Percentiles rank a stretch among this genome's conserved stretches.
Conservation (phyloP, 2,797 vertebrate genomes). For the Helicolenus hilgendorfi region DNA sequence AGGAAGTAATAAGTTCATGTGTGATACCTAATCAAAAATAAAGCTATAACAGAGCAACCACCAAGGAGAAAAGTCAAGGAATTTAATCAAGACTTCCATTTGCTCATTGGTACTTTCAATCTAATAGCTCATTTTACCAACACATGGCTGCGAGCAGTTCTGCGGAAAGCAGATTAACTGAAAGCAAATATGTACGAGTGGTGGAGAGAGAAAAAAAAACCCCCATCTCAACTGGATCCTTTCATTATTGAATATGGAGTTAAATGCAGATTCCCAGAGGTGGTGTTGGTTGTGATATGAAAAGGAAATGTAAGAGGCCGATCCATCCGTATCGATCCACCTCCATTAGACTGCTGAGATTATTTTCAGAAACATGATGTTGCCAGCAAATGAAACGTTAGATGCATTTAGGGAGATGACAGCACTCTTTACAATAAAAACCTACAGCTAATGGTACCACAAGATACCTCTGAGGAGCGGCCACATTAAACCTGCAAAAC, state of each 20-base stretch:
- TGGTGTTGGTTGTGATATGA: slow-evolving; percentile 80
- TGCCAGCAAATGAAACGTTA: slow-evolving; percentile 73
- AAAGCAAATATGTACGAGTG: slow-evolving; percentile 72
- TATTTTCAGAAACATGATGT: slow-evolving; percentile 76
- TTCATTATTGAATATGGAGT: slow-evolving; percentile 64
- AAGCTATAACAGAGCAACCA: neutral
- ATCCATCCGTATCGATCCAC: slow-evolving; percentile 81
- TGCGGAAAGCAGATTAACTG: slow-evolving; percentile 68
- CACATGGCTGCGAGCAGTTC: slow-evolving; percentile 40
- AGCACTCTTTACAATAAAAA: slow-evolving; percentile 59
- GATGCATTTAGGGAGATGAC: slow-evolving; percentile 51
- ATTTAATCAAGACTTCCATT: slow-evolving; percentile 62
- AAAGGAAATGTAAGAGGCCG: slow-evolving; percentile 77
- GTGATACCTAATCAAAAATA: slow-evolving; percentile 32
- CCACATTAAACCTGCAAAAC: slow-evolving; percentile 42
- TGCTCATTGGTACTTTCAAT: slow-evolving; percentile 53
- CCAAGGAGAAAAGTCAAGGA: slow-evolving; percentile 4
- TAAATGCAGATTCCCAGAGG: slow-evolving; percentile 77
- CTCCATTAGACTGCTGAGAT: slow-evolving; percentile 82
- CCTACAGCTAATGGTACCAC: slow-evolving; percentile 43
- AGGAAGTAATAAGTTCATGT: neutral
- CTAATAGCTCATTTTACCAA: slow-evolving; percentile 64
- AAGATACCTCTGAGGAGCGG: slow-evolving; percentile 38
- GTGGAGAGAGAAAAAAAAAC: slow-evolving; percentile 3
- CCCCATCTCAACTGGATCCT: slow-evolving; percentile 55